Percentiles rank a stretch among this genome's conserved stretches.
Evolutionary conservation across 2,888 invertebrate genomes (phyloP).

Genomic region (Phortica okadai): DNA sequence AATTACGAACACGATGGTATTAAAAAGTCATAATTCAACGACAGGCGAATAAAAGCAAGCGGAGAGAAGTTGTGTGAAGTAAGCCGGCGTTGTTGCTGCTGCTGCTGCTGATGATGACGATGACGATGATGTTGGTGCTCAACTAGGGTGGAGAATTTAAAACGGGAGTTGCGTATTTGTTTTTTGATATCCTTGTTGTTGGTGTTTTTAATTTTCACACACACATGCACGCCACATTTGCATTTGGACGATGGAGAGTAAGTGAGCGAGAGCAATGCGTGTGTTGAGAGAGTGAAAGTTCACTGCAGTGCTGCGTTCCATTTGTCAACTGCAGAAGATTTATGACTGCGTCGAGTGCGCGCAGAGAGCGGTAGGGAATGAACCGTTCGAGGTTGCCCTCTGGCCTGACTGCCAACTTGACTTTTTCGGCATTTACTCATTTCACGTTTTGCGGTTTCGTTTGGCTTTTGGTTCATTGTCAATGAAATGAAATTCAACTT

Average conservation of each 20-base stretch:
- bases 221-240: conserved; percentile 12
- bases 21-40: conserved; percentile 25
- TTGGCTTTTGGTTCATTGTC: too few relatives aligned
- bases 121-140: background rate
- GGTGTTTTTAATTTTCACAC: conserved; percentile 21
- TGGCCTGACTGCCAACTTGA: too few relatives aligned
- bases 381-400: too few relatives aligned
- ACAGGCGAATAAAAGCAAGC: background rate
- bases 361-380: too few relatives aligned
- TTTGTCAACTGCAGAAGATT: conserved; percentile 26
- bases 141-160: background rate
- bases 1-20: background rate
- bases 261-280: background rate
- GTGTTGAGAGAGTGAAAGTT: background rate
- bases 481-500: background rate
- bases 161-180: background rate
- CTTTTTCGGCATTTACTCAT: background rate
- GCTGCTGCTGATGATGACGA: background rate
- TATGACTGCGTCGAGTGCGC: background rate
- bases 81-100: background rate
- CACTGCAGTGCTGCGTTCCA: background rate
- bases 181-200: background rate
- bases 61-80: background rate
- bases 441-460: background rate
- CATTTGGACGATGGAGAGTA: background rate